phyloP scores from a whole-genome alignment of 2,888 invertebrate genomes.

The Gryllus longicercus region DNA sequence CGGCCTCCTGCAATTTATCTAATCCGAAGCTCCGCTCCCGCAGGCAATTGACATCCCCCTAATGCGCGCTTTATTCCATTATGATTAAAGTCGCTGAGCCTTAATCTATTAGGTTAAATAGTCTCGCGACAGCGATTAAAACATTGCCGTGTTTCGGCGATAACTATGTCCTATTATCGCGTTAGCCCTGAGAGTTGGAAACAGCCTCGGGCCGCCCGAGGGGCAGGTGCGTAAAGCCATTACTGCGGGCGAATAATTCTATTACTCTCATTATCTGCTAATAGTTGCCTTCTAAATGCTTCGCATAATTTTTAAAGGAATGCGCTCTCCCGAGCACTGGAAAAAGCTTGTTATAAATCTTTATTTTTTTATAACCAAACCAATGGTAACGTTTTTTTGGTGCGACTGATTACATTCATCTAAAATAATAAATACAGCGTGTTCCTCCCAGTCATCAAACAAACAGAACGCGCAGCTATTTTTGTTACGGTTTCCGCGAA shows the following conservation, averaged over 20 bases:
- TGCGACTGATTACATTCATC: too few species aligned
- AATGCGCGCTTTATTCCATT: background rate
- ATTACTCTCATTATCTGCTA: conserved; percentile 10
- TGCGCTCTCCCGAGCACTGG: background rate
- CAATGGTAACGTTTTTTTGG: too few species aligned
- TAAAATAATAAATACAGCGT: too few species aligned
- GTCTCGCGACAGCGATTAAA: background rate
- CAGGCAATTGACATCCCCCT: background rate
- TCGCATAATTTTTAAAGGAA: background rate
- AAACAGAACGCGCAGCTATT: too few species aligned
- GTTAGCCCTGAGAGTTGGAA: background rate
- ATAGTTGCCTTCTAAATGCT: background rate
- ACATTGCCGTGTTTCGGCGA: background rate
- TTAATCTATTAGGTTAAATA: background rate
- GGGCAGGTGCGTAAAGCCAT: background rate
- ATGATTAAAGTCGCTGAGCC: background rate
- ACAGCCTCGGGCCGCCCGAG: background rate
- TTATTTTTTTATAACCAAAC: background rate
- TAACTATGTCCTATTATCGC: background rate
- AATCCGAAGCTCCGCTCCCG: background rate
- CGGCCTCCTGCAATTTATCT: background rate
- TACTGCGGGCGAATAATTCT: background rate
- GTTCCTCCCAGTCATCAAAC: too few species aligned
- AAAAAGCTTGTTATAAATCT: background rate
- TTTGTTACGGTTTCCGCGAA: too few species aligned